These are phyloP conservation scores for Carcinoscorpius rotundicauda DNA, from an alignment of 1,140 invertebrate species.

Conservation along the genomic window DNA sequence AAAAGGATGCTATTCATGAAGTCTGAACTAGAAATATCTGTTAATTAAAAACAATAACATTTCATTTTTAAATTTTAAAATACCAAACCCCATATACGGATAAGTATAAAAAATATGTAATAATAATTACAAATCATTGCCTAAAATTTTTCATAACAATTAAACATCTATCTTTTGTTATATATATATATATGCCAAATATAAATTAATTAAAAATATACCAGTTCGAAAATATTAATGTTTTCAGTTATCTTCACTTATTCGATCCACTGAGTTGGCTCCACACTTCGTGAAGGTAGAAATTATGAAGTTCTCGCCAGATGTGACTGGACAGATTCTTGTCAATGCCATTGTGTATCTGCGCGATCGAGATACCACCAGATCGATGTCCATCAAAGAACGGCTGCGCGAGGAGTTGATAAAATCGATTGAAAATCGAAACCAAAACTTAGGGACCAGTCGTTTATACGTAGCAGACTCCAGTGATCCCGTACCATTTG, in stretches of 20 bases:
- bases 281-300: constrained; percentile 52
- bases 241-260: constrained; percentile 10
- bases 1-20: too few species aligned
- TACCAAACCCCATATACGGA: too few species aligned
- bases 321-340: constrained; percentile 41
- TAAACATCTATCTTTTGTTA: too few species aligned
- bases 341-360: constrained; percentile 68
- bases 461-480: constrained; percentile 67
- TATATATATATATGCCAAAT: too few species aligned
- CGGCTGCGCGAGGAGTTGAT: constrained; percentile 69
- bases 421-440: constrained; percentile 63
- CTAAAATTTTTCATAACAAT: too few species aligned
- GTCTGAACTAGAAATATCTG: too few species aligned
- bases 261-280: constrained; percentile 9
- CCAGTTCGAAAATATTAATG: constrained; percentile 30
- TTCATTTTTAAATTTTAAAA: too few species aligned
- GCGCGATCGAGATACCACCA: constrained; percentile 45
- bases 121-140: too few species aligned
- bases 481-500: constrained; percentile 53
- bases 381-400: constrained; percentile 39
- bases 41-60: too few species aligned
- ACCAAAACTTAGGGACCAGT: constrained; percentile 75
- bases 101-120: too few species aligned
- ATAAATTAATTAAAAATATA: too few species aligned
- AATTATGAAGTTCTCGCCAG: constrained; percentile 65